Conservation (phyloP, 2,797 vertebrate species). For the Sebastes trivittatus region DNA sequence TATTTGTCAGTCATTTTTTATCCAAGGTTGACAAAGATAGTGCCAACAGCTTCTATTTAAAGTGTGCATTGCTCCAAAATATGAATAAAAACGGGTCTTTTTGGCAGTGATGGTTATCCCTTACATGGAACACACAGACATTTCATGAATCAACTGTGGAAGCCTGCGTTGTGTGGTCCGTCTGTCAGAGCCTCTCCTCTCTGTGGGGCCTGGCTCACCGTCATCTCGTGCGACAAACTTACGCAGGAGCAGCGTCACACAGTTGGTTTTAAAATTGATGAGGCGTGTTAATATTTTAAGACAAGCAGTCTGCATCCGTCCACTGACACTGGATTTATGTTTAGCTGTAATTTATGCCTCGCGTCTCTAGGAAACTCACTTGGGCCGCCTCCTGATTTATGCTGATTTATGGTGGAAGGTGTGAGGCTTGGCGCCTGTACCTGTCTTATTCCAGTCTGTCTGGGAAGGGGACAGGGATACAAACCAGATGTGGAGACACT, state of each 20-base stretch:
- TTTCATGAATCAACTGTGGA: conserved; percentile 39
- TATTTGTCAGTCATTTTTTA: not conserved
- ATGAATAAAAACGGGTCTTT: conserved; percentile 16
- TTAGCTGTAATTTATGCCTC: conserved; percentile 65
- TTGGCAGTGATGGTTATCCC: conserved; percentile 12
- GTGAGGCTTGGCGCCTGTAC: conserved; percentile 43
- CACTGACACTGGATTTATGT: conserved; percentile 68
- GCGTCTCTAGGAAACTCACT: conserved; percentile 51
- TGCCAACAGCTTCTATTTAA: conserved; percentile 21
- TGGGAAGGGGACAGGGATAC: conserved; percentile 46
- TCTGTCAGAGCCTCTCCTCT: conserved; percentile 37
- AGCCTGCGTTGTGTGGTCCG: conserved; percentile 44
- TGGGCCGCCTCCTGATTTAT: conserved; percentile 53
- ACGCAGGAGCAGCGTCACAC: conserved; percentile 68
- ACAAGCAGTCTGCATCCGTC: conserved; percentile 57
- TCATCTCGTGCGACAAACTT: conserved; percentile 66
- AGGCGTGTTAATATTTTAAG: conserved; percentile 77
- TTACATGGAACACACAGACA: conserved; percentile 4
- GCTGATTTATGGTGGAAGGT: conserved; percentile 60
- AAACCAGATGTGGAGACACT: conserved; percentile 64
- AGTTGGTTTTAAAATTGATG: conserved; percentile 72
- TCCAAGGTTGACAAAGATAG: conserved; percentile 2
- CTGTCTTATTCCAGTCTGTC: conserved; percentile 46
- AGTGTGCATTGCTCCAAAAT: conserved; percentile 12
- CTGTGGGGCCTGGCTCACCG: conserved; percentile 59